Evolutionary conservation across 2,797 vertebrate genomes (phyloP).

Genomic region (Pteropus rufus): DNA sequence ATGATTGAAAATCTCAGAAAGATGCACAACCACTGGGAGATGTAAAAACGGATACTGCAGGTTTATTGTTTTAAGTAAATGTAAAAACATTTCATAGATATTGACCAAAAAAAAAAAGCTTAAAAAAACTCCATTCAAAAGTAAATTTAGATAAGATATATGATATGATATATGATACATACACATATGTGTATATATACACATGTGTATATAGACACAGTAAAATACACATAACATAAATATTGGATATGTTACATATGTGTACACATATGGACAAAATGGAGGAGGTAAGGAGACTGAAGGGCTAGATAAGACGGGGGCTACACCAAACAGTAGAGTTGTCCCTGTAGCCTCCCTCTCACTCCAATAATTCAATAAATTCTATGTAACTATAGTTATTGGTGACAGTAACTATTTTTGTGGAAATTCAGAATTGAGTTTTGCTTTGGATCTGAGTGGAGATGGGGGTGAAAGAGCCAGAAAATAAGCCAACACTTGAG

Average conservation of each 20-base stretch:
- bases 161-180: not conserved
- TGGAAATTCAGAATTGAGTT: not conserved
- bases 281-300: not conserved
- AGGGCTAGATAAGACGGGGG: not conserved
- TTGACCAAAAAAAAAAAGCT: not conserved
- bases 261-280: not conserved
- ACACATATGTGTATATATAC: not conserved
- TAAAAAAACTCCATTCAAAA: not conserved
- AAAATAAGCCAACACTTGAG: not conserved
- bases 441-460: not conserved
- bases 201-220: not conserved
- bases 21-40: not conserved
- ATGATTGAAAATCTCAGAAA: not conserved
- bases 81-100: not conserved
- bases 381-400: not conserved
- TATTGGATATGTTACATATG: not conserved
- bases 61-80: not conserved
- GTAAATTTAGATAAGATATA: not conserved
- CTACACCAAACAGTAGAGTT: not conserved
- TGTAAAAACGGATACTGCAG: not conserved
- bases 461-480: not conserved
- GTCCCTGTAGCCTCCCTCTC: fast-evolving
- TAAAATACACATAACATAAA: not conserved
- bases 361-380: not conserved
- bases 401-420: not conserved